These are phyloP conservation scores for Exocentrus adspersus DNA, from an alignment of 2,888 invertebrate genomes.

Conservation along the genomic window DNA sequence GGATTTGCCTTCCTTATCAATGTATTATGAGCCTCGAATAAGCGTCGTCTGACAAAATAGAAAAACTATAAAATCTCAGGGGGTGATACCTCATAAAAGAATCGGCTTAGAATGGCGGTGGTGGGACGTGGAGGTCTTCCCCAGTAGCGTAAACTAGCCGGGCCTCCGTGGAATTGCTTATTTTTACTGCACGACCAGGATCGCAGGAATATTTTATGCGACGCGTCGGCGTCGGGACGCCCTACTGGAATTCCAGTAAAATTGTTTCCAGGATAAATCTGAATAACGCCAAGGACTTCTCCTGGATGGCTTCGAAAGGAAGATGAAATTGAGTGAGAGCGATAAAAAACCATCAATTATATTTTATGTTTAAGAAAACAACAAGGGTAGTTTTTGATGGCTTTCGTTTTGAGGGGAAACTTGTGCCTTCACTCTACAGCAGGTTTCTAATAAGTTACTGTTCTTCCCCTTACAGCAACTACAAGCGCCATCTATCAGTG, in stretches of 20 bases:
- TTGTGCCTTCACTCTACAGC: no score
- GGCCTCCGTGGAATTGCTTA: conserved; percentile 8
- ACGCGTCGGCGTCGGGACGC: not conserved
- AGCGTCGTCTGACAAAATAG: conserved; percentile 11
- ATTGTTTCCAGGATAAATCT: conserved; percentile 6
- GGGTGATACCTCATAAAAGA: conserved; percentile 7
- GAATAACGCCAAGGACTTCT: conserved; percentile 8
- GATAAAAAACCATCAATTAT: no score
- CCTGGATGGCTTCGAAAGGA: not conserved
- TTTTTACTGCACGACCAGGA: conserved; percentile 12
- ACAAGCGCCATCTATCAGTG: no score
- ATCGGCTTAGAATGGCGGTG: conserved; percentile 4
- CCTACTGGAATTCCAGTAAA: conserved; percentile 10
- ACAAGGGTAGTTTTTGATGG: no score
- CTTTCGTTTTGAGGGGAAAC: no score
- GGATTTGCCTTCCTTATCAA: not conserved
- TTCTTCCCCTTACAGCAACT: no score
- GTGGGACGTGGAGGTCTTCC: conserved; percentile 6
- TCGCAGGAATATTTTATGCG: conserved; percentile 10
- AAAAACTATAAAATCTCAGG: conserved; percentile 12
- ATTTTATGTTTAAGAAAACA: no score
- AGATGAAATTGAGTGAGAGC: no score
- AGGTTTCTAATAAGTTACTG: no score
- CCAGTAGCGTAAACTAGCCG: conserved; percentile 8
- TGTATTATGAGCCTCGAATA: conserved; percentile 3